These are phyloP conservation scores for Tetramorium alpestre DNA, from an alignment of 1,140 invertebrate genomes.

Conservation along the genomic window DNA sequence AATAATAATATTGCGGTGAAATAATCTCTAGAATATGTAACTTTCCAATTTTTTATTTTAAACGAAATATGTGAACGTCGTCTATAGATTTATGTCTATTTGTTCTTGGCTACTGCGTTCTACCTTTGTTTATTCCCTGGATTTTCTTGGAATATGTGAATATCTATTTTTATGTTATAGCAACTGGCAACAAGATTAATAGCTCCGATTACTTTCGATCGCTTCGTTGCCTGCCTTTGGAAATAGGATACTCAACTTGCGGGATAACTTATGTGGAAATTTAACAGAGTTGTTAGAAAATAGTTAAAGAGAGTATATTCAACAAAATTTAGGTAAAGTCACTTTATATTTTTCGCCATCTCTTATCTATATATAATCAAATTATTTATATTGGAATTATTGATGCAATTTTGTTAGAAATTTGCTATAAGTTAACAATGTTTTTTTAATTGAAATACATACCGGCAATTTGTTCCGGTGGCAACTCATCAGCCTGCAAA, in stretches of 20 bases:
- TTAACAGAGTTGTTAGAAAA: neutral
- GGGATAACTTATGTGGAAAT: neutral
- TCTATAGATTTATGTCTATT: constrained; percentile 30
- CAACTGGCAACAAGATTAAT: neutral
- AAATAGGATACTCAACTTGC: neutral
- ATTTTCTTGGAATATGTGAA: constrained; percentile 22
- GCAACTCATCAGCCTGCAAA: constrained; percentile 88
- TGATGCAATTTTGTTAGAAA: neutral
- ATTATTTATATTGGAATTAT: neutral
- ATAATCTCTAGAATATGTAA: neutral
- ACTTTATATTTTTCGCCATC: neutral
- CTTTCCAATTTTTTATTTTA: neutral
- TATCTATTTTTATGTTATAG: constrained; percentile 1
- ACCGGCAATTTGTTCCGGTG: constrained; percentile 88
- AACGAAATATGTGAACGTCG: neutral
- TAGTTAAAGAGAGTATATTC: neutral
- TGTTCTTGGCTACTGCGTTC: neutral
- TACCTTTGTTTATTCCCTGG: constrained; percentile 23
- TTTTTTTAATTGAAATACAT: constrained; percentile 70
- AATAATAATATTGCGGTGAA: neutral
- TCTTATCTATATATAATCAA: neutral
- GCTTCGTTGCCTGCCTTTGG: neutral
- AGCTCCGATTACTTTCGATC: neutral
- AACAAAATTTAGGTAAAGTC: neutral
- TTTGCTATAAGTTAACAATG: neutral